A percentile compares a stretch with the other conserved stretches of the same genome.
phyloP scores from a whole-genome alignment of 2,797 vertebrate genomes.

The Syngnathus acus region DNA sequence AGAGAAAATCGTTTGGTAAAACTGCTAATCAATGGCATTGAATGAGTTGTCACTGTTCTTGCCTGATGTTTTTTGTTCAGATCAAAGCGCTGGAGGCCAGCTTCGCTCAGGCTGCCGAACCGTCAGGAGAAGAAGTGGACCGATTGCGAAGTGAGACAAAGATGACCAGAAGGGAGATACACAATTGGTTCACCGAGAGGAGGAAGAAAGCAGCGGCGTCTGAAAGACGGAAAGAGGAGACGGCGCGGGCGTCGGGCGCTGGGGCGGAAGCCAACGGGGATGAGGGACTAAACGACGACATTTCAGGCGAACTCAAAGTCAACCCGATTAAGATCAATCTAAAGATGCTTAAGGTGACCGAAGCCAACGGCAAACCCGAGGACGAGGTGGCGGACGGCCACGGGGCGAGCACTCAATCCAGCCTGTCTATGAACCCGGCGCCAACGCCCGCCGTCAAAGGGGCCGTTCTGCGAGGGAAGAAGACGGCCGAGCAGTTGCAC shows the following conservation, averaged over 20 bases:
- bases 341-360: slow-evolving; percentile 93
- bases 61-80: slow-evolving; percentile 36
- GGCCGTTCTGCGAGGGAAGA: slow-evolving; percentile 72
- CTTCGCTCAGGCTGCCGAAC: slow-evolving; percentile 79
- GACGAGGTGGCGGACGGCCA: slow-evolving; percentile 35
- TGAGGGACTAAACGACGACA: slow-evolving; percentile 62
- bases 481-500: slow-evolving; percentile 88
- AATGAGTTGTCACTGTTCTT: too few relatives aligned
- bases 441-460: slow-evolving; percentile 37
- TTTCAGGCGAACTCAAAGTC: slow-evolving; percentile 77
- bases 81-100: slow-evolving; percentile 87
- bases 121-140: slow-evolving; percentile 85
- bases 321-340: slow-evolving; percentile 97
- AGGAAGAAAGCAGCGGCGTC: slow-evolving; percentile 72
- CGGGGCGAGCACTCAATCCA: slow-evolving; percentile 24
- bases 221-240: slow-evolving; percentile 75
- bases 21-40: too few relatives aligned
- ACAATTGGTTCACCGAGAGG: slow-evolving; percentile 91
- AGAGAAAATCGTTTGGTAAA: too few relatives aligned
- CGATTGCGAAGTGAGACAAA: slow-evolving; percentile 86
- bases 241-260: slow-evolving; percentile 44
- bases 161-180: slow-evolving; percentile 95
- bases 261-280: slow-evolving; percentile 62
- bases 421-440: slow-evolving; percentile 25
- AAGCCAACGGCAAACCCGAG: slow-evolving; percentile 78